phyloP scores from a whole-genome alignment of 2,113 vertebrate genomes.

The Petrocephalus microphthalmus region DNA sequence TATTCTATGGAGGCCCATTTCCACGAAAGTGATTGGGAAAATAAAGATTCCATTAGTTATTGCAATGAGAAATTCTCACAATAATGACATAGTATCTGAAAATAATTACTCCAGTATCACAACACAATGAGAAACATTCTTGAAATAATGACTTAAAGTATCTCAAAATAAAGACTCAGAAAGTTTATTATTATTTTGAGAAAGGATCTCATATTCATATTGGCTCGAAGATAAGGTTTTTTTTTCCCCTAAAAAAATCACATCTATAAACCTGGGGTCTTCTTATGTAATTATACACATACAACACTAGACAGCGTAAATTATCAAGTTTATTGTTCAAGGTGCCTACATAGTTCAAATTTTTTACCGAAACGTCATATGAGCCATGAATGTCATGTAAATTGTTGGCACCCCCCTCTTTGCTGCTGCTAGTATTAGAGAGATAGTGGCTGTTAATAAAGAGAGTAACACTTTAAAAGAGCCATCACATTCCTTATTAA shows the following conservation, averaged over 20 bases:
- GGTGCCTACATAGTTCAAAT: background rate
- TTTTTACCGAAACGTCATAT: background rate
- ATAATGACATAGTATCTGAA: background rate
- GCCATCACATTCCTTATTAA: background rate
- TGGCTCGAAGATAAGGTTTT: background rate
- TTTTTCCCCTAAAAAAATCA: background rate
- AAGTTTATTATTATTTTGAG: background rate
- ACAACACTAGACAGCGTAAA: background rate
- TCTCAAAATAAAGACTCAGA: background rate
- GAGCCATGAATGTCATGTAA: background rate
- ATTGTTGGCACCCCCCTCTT: background rate
- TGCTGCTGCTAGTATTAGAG: background rate
- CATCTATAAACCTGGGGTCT: background rate
- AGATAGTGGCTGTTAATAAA: background rate
- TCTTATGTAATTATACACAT: background rate
- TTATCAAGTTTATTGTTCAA: background rate
- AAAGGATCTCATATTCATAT: background rate
- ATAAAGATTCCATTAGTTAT: background rate
- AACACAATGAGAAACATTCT: background rate
- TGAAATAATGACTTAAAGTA: background rate
- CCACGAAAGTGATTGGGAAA: background rate
- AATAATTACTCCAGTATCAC: background rate
- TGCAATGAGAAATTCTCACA: background rate
- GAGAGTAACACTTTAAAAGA: background rate
- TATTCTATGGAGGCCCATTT: background rate